Percentiles rank a stretch among this genome's conserved stretches.
Evolutionary conservation across 2,797 vertebrate species (phyloP).

Genomic region (Pempheris klunzingeri): DNA sequence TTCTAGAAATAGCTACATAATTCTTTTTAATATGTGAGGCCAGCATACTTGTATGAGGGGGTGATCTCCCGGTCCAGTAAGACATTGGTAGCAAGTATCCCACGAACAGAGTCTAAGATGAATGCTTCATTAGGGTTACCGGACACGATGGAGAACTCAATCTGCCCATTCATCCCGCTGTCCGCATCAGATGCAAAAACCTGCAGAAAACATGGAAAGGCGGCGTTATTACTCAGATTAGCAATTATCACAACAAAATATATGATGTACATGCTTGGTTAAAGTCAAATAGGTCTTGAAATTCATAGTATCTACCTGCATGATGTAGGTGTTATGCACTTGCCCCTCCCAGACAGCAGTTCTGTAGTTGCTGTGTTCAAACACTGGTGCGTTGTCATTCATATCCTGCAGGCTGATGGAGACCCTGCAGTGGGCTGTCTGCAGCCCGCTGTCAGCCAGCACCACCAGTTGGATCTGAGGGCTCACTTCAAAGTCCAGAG

Average conservation of each 20-base stretch:
- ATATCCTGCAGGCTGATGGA: constrained; percentile 87
- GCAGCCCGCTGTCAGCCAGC: constrained; percentile 87
- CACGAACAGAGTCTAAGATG: constrained; percentile 86
- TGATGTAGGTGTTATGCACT: constrained; percentile 83
- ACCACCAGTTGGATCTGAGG: constrained; percentile 85
- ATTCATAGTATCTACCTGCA: constrained; percentile 84
- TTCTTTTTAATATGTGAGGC: background rate
- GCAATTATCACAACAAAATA: background rate
- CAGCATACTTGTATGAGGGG: constrained; percentile 90
- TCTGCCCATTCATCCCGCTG: constrained; percentile 88
- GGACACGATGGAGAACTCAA: constrained; percentile 90
- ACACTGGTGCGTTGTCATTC: constrained; percentile 91
- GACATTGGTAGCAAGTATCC: constrained; percentile 87
- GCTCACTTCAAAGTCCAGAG: constrained; percentile 90
- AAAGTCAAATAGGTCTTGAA: background rate
- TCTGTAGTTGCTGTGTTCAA: constrained; percentile 87
- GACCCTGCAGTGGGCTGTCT: constrained; percentile 86
- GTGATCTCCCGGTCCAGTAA: constrained; percentile 89
- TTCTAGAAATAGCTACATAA: background rate
- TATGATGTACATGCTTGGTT: background rate
- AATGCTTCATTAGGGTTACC: constrained; percentile 90
- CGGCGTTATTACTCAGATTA: background rate
- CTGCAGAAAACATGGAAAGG: constrained; percentile 71
- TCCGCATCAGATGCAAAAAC: constrained; percentile 91
- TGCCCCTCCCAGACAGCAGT: constrained; percentile 91